Base-by-base conservation (phyloP, 1,140 invertebrate genomes). In the Drosophila murphyi region DNA sequence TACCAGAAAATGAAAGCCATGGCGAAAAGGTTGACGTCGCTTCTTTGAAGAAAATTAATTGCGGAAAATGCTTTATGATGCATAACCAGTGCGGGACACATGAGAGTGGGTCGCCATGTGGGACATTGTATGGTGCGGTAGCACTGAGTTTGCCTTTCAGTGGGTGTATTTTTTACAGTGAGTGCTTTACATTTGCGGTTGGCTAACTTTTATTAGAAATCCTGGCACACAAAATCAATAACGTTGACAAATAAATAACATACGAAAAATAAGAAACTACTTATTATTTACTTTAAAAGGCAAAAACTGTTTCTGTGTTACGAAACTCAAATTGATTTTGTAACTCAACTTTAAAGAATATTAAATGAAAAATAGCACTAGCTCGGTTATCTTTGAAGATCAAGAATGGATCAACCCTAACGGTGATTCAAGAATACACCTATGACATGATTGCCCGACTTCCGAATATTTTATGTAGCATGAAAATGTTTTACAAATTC, bases 181-280 rank as follows among this genome's bases (percentile, higher is more conserved):
- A 52, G 28, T 32, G 28, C 7, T 41, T 54, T 29, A 43, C 47
- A 8, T 54, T 68, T 59, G 31, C 52, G 59, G 41, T 62, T 77
- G 76, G 59, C 73, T 73, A 57, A 51, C 59, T 77, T 73, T 73
- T 52, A 73, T 61, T 81, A 64, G 57, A 70, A 61, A 37, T 34
- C 12, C 37, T 8, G 35, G 41, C 35, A 31, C 50, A 39, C 45
- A 57, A 51, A 10, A 41, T 48, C 28, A 56, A 54, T 29, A 5
- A 41, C 2, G 20, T 8, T 29, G 56, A 4, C 32, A n/a, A 31
- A 43, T 3, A n/a, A n/a, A 20, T 20, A 20, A 20, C 20, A 20
- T 4, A 43, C 3, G 3, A 8, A 43, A 8, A 2, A n/a, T 4
- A 43, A 10, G 3, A 3, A 10, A n/a, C 4, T 43, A 4, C 10